Percentiles rank a stretch among this genome's conserved stretches.
Conservation (phyloP, 2,113 vertebrate species). For the Sarotherodon lohbergeri region DNA sequence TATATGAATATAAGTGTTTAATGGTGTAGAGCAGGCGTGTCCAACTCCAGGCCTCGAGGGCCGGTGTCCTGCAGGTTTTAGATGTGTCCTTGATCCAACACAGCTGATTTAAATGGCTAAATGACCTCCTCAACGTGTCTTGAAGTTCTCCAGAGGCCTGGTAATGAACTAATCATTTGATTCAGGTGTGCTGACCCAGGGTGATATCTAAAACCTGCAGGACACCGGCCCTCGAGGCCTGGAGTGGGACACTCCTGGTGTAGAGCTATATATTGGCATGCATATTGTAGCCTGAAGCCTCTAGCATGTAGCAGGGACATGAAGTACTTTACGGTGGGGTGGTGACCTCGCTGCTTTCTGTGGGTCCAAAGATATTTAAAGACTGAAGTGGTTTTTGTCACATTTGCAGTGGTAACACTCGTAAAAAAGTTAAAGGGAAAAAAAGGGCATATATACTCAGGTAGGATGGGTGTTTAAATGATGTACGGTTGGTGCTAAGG, state of each 20-base stretch:
- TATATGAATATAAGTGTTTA: background rate
- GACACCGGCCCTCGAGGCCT: background rate
- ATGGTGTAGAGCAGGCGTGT: background rate
- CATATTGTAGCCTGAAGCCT: background rate
- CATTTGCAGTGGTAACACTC: background rate
- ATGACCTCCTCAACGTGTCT: background rate
- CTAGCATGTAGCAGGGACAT: background rate
- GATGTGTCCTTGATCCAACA: background rate
- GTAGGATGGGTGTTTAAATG: background rate
- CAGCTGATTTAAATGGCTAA: background rate
- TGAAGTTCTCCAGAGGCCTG: background rate
- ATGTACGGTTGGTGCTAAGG: background rate
- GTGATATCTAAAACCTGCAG: background rate
- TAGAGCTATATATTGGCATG: background rate
- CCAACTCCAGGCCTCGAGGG: background rate
- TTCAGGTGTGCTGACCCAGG: background rate
- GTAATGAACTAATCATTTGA: background rate
- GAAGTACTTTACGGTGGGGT: background rate
- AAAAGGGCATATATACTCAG: background rate
- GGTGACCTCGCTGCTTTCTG: background rate
- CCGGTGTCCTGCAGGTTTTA: background rate
- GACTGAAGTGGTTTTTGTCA: background rate
- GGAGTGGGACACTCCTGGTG: background rate
- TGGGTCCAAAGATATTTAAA: background rate
- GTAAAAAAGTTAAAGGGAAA: background rate